Evolutionary conservation across 2,888 invertebrate genomes (phyloP), one percentile per base, ranked within the genome.

Genomic region (Halictus ligatus): DNA sequence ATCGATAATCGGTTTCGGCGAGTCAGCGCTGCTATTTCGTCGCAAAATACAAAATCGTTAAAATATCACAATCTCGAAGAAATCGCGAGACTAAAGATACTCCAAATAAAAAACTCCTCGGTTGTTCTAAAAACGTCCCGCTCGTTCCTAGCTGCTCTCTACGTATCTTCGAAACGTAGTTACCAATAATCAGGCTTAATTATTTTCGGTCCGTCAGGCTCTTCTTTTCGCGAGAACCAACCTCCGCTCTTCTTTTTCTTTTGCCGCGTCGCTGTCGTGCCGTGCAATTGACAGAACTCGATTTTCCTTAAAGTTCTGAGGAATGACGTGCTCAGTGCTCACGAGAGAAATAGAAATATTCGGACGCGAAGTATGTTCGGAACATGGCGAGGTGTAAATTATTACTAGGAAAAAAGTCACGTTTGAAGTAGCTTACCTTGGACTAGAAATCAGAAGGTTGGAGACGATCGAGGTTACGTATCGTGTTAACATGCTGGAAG

Each of bases 371-470:
- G 21, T 40, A 69, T 2, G 3, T 21, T 69, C 21, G 0, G 10
- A 35, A 40, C 21, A 69, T 10, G 1, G 4, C 21, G 10, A 4
- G 10, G 21, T 2, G n/a, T 43, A 35, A 43, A 25, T 29, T 35
- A 21, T 48, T 35, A 2, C n/a, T 0, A 40, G 43, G 6, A 43
- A 81, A 43, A 35, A 40, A 64, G 71, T 86, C 74, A 12, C 10
- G 50, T 80, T 83, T 29, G 40, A 50, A n/a, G 64, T 67, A 29
- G 78, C 78, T 87, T 77, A 81, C 87, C 83, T 87, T 81, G 81
- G 46, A 71, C 50, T 71, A 3, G 69, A 40, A 18, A 8, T 48
- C 2, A 76, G n/a, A 60, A 86, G 73, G 13, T 80, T 78, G 67
- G 58, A 25, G 58, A 80, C 35, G 46, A 72, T 18, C 48, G 71